Conservation (phyloP, 2,888 invertebrate species). For the Epinotia demarniana region DNA sequence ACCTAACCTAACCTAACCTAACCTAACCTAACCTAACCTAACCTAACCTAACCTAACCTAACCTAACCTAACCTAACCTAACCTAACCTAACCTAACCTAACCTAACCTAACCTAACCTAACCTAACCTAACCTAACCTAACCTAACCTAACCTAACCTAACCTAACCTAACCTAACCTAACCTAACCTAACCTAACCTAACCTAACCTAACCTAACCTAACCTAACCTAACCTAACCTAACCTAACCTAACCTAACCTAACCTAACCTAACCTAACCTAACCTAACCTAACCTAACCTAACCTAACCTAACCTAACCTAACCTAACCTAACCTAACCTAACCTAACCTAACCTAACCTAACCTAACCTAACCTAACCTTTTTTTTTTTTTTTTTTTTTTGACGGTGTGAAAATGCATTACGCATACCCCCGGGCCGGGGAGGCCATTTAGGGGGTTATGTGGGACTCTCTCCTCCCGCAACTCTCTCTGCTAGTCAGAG, state of each 20-base stretch:
- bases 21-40: too few species aligned
- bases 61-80: too few species aligned
- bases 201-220: conserved; percentile 44
- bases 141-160: conserved; percentile 49
- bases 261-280: conserved; percentile 47
- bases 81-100: too few species aligned
- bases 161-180: conserved; percentile 49
- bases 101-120: too few species aligned
- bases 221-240: conserved; percentile 44
- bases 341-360: conserved; percentile 47
- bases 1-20: too few species aligned
- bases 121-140: conserved; percentile 50
- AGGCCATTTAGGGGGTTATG: too few species aligned
- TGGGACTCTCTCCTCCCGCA: too few species aligned
- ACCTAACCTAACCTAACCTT: conserved; percentile 47
- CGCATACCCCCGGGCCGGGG: too few species aligned
- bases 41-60: too few species aligned
- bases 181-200: conserved; percentile 47
- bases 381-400: too few species aligned
- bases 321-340: conserved; percentile 46
- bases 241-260: conserved; percentile 46
- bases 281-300: conserved; percentile 42
- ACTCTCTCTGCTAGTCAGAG: too few species aligned
- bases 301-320: conserved; percentile 47
- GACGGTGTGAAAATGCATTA: too few species aligned